Evolutionary conservation across 2,888 invertebrate genomes (phyloP).

Genomic region (Drosophila falleni): DNA sequence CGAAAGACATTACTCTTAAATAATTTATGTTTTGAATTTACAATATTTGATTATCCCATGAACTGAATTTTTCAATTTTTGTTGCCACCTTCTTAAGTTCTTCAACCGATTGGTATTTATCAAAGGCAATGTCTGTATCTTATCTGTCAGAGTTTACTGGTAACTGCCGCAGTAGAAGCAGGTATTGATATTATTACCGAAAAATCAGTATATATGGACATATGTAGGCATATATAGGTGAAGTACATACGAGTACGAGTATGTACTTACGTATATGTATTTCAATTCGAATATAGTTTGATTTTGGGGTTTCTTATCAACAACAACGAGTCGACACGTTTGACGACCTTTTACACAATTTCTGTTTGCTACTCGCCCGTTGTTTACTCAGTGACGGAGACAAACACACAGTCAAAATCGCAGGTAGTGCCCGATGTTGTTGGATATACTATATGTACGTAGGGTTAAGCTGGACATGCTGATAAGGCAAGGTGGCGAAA

Average conservation of each 20-base stretch:
- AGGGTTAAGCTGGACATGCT: constrained; percentile 22
- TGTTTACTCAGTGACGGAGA: constrained; percentile 50
- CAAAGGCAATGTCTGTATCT: constrained; percentile 70
- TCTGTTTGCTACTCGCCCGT: constrained; percentile 39
- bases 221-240: constrained; percentile 3
- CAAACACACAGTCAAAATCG: constrained; percentile 7
- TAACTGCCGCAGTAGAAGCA: constrained; percentile 74
- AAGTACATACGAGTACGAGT: constrained; percentile 13
- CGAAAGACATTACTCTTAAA: constrained; percentile 6
- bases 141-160: constrained; percentile 56
- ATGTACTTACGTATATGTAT: constrained; percentile 3
- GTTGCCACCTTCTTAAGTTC: constrained; percentile 57
- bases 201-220: constrained; percentile 6
- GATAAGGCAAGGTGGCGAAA: constrained; percentile 5
- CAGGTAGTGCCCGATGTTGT: constrained; percentile 26
- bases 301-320: constrained; percentile 65
- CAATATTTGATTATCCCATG: constrained; percentile 79
- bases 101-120: constrained; percentile 66
- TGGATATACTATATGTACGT: not conserved
- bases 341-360: constrained; percentile 72
- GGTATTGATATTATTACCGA: constrained; percentile 60
- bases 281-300: constrained; percentile 22
- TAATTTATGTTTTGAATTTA: constrained; percentile 41
- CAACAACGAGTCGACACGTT: constrained; percentile 37
- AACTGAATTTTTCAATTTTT: constrained; percentile 34